These are phyloP conservation scores for Epizoanthus stellaris DNA, from an alignment of 92 coral and sea anemone species.

Conservation along the genomic window DNA sequence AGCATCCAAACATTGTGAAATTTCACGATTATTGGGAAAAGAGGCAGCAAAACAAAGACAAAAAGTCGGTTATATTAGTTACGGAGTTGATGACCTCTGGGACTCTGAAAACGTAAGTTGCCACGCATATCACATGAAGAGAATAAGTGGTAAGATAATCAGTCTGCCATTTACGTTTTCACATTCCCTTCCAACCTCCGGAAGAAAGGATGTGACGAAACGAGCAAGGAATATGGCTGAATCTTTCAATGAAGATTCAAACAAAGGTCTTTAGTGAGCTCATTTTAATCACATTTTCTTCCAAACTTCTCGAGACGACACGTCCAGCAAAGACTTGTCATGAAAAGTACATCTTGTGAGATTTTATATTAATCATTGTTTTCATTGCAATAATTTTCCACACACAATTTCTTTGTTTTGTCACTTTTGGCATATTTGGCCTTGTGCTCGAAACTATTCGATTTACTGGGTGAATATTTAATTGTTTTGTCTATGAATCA, in stretches of 20 bases:
- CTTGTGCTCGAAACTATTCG: conserved; percentile 24
- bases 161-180: conserved; percentile 10
- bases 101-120: conserved; percentile 96
- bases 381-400: neutral
- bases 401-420: neutral
- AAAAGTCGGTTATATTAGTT: conserved; percentile 92
- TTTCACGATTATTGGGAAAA: conserved; percentile 99
- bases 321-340: neutral
- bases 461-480: conserved; percentile 72
- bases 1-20: conserved; percentile 99
- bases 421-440: neutral
- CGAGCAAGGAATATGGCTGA: conserved; percentile 53
- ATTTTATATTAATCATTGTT: neutral
- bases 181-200: neutral
- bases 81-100: conserved; percentile 99
- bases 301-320: neutral
- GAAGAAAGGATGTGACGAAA: conserved; percentile 70
- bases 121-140: neutral
- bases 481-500: conserved; percentile 67
- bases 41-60: conserved; percentile 85
- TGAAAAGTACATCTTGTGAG: neutral
- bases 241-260: conserved; percentile 62
- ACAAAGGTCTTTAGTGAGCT: conserved; percentile 47
- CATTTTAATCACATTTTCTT: conserved; percentile 31
- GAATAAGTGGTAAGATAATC: conserved; percentile 10